Base-by-base conservation (phyloP, 2,797 vertebrate species). In the Lagorchestes hirsutus region DNA sequence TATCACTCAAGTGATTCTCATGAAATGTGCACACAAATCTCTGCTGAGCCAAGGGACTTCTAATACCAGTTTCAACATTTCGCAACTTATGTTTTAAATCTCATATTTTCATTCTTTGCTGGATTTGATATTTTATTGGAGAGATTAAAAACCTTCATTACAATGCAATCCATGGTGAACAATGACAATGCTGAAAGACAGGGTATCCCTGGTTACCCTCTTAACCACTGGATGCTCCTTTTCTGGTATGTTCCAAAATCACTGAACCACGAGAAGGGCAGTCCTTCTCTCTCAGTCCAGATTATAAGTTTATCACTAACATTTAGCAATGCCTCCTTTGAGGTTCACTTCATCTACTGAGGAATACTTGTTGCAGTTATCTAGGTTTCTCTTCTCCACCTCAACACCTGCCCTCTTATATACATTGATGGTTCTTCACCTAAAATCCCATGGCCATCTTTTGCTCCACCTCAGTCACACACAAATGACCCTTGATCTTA, bases 11-110 rank as follows among this genome's bases (percentile, higher is more conserved):
- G n/a, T n/a, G 50, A 62, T 67, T 93, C 91, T 82, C 56, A n/a
- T 8, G 46, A 91, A 93, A 52, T 28, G 90, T 56, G 55, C 90
- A 31, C 59, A 67, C 18, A 95, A 91, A 40, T 74, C 91, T 95
- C n/a, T 94, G 18, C 46, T 52, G 59, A 10, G 58, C 22, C 91
- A 0, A 56, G 91, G 57, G 82, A 96, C 91, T 92, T 82, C 40
- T 82, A 82, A 46, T 46, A 82, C 16, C 18, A 82, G n/a, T 10
- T 46, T 82, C n/a, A 82, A 40, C 40, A 46, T 82, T 74, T 74
- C 46, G n/a, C 67, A 82, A 24, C n/a, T 82, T 82, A 22, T 46
- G 8, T 8, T 46, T 82, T 82, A 24, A 40, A 82, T 82, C n/a
- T 82, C 67, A 8, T 46, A 40, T 82, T 24, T 74, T 14, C 1